Evolutionary conservation across 2,113 vertebrate species (phyloP), one percentile per base, ranked within the genome.

Genomic region (Panthera uncia): DNA sequence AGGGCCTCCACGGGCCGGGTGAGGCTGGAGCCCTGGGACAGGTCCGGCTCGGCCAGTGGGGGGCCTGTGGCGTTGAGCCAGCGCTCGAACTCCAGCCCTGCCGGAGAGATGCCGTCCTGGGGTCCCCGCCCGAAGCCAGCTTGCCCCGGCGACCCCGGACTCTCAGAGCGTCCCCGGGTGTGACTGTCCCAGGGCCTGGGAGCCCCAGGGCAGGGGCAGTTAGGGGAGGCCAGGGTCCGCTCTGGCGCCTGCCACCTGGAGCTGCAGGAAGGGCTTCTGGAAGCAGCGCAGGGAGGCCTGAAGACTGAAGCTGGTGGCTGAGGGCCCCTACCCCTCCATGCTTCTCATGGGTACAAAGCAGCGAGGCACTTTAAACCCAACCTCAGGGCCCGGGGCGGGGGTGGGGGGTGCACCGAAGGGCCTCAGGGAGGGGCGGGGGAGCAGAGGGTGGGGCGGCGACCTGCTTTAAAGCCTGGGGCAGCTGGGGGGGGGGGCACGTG

Each of bases 41-140:
- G 99, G 96, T 99, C 99, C 0, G 99, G 99, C 97, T 99, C 99
- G 15, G 99, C 99, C 97, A 99, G 99, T 0, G 99, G 99, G 8
- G 99, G 99, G 9, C 99, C 99, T 5, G 99, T 99, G 73, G 99
- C 99, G 4, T 99, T 99, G 79, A 99, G 98, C 99, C 99, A 99
- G 97, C 99, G 99, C 97, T 99, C 99, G 48, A 99, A 99, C 98
- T 99, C 99, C 98, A 99, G 98, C 78, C 99, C 99, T 99, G 98
- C 65, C 89, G 93, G 80, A 19, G 18, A 95, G 89, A 78, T 89
- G 63, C 9, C 83, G 33, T 36, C 82, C 41, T 92, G 82, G 25
- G 57, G 89, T 27, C 63, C 66, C 29, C 8, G 4, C 73, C 50
- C 6, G 0, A 36, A 36, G 84, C n/a, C 57, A 36, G 73, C 85